phyloP scores from a whole-genome alignment of 2,888 invertebrate species.

The Ceriagrion tenellum region DNA sequence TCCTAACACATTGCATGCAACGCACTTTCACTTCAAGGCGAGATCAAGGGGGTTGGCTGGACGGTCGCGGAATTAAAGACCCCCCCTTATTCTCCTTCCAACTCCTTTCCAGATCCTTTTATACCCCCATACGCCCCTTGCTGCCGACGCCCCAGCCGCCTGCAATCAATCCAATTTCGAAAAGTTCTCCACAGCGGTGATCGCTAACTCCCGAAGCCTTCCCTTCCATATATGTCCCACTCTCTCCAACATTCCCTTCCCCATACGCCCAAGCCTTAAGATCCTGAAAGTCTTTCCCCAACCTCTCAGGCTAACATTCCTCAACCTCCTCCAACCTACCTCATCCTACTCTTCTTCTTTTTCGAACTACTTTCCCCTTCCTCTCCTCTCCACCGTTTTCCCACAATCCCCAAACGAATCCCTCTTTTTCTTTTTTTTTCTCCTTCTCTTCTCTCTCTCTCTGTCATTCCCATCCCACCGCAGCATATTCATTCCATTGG shows the following conservation, averaged over 20 bases:
- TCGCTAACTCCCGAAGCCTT: neutral
- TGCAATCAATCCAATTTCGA: constrained; percentile 6
- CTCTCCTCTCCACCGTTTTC: neutral
- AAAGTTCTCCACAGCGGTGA: neutral
- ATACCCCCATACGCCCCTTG: neutral
- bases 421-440: neutral
- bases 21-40: no score
- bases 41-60: no score
- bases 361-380: no score
- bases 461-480: neutral
- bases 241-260: neutral
- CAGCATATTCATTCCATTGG: neutral
- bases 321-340: no score
- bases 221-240: neutral
- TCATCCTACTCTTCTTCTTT: no score
- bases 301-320: no score
- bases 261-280: neutral
- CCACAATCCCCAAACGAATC: neutral
- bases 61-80: no score
- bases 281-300: no score
- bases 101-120: neutral
- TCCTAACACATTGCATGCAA: no score
- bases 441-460: no score
- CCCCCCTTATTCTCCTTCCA: no score
- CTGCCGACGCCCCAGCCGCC: neutral